Conservation (phyloP, 2,888 invertebrate species). For the Bursaphelenchus okinawaensis region DNA sequence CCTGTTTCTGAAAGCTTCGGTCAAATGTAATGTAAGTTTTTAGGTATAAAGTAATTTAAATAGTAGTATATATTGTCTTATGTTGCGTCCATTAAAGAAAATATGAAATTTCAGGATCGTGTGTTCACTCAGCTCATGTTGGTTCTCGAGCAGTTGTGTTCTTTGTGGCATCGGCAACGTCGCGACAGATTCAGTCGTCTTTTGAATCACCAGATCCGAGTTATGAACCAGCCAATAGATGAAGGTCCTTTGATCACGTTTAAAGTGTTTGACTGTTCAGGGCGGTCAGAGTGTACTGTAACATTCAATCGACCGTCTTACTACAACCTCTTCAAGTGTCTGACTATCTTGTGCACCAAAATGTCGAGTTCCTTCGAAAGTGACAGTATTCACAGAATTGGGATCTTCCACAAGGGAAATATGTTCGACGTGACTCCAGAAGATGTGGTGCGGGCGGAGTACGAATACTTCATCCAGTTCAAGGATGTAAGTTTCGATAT, state of each 20-base stretch:
- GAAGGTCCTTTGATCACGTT: neutral
- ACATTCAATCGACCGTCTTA: neutral
- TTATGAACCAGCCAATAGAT: neutral
- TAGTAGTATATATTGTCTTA: too few relatives aligned
- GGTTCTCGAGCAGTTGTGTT: too few relatives aligned
- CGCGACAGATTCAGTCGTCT: neutral
- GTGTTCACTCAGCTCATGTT: too few relatives aligned
- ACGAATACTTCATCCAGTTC: neutral
- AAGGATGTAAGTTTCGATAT: neutral
- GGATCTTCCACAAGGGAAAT: neutral
- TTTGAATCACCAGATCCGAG: neutral
- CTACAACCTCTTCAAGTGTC: neutral
- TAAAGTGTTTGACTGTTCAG: neutral
- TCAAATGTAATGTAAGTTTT: too few relatives aligned
- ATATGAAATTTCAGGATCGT: too few relatives aligned
- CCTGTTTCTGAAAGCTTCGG: too few relatives aligned
- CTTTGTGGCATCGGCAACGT: too few relatives aligned
- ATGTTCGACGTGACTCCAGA: neutral
- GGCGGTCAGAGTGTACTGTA: neutral
- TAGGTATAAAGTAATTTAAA: too few relatives aligned
- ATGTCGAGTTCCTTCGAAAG: neutral
- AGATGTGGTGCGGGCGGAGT: neutral
- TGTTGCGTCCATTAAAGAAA: too few relatives aligned
- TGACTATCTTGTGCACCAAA: neutral
- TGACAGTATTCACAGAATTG: neutral